Evolutionary conservation across 23 tunicate species (phyloP), one percentile per base, ranked within the genome.

Genomic region (Styela clava): DNA sequence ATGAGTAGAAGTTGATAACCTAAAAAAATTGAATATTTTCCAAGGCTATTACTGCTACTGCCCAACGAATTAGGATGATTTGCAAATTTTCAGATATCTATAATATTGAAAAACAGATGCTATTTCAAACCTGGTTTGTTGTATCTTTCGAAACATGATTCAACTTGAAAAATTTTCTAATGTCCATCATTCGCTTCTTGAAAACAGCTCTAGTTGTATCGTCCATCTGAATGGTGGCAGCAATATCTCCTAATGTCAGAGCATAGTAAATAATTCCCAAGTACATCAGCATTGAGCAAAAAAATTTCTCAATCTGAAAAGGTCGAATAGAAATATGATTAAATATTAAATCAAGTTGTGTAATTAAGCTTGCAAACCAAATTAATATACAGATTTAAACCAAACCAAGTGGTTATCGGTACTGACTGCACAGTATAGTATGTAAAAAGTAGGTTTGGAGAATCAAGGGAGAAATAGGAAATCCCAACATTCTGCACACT

Each of bases 161-260:
- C n/a, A 92, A 86, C 28, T 92, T 92, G 86, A 92, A 92, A 36
- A 92, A 92, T 69, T 87, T 87, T 33, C 63, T 33, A 37, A 92
- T 92, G 83, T 92, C 92, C 27, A 79, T 52, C 16, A 92, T 25
- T 30, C 79, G 69, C 61, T 81, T 88, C 64, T 84, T 87, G 79
- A 87, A 92, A 21, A 69, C 80, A 37, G 88, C 97, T 34, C 97
- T 34, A 34, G 79, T 62, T 2, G 74, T 79, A 71, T 87, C 97
- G 35, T 92, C 97, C 9, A 92, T 84, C 79, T 92, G 97, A 27
- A 92, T 65, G 36, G 81, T 87, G 33, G 97, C 97, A 25, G 97
- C 85, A 36, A 92, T 83, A 3, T 85, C 88, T 52, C 97, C 97
- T 36, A 92, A 62, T 5, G 84, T 83, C 9, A 73, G 87, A 2